Base-by-base conservation (phyloP, 2,888 invertebrate species). In the Phania funesta region DNA sequence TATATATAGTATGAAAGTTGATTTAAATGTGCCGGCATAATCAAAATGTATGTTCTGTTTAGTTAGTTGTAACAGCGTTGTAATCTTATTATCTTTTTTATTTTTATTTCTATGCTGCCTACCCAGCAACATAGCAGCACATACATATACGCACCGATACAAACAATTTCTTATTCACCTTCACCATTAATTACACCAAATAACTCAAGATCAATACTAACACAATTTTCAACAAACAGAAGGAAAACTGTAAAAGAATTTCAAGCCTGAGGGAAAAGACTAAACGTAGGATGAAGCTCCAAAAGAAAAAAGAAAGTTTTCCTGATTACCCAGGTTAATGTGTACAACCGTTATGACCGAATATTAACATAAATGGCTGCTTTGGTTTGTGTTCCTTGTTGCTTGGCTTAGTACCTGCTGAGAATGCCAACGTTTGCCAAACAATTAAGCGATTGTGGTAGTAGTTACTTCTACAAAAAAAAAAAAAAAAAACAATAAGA, bases 121-220 rank as follows among this genome's bases (percentile, higher is more conserved):
- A 65, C 50, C 38, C 24, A 44, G 29, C 1, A 60, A 58, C 18
- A 29, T 5, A 64, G 9, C 7, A 48, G 48, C n/a, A n/a, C n/a
- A 68, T 4, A 60, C 65, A 52, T 38, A 18, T 13, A 35, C 1
- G n/a, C 68, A 5, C 22, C 46, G 3, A 9, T 13, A 29, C 22
- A 32, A 4, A 54, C 35, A 54, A 20, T 9, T 1, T 41, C 6
- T 20, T 18, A 52, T 1, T 9, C 9, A n/a, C 52, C 16, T 54
- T 13, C 29, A 22, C 11, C 3, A 18, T 73, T 78, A 82, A 84
- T 83, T 82, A 83, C 73, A 56, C 54, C 70, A 82, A 84, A 83
- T 82, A 78, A 83, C 80, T 83, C 82, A 82, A 84, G 83, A 84
- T 80, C 80, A 80, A 75, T 67, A 68, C 54, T 68, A 73, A 77